Conservation (phyloP, 2,888 invertebrate species). For the Catocala sponsa region DNA sequence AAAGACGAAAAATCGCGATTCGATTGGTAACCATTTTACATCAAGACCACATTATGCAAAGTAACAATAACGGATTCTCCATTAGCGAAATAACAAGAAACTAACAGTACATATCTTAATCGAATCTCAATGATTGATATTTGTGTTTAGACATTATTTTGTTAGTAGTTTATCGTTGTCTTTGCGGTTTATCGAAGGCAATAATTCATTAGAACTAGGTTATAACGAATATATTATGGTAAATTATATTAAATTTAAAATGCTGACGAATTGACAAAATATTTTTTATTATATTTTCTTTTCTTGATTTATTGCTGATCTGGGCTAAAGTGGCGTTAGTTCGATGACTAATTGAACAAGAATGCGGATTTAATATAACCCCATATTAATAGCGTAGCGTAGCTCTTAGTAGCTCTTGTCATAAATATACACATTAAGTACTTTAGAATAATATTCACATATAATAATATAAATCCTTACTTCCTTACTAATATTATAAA, state of each 20-base stretch:
- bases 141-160: conserved; percentile 11
- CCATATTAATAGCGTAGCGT: too few relatives aligned
- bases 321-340: too few relatives aligned
- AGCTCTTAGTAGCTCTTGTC: too few relatives aligned
- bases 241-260: neutral
- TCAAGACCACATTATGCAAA: conserved; percentile 12
- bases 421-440: too few relatives aligned
- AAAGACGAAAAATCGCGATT: neutral
- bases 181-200: conserved; percentile 4
- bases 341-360: too few relatives aligned
- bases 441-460: too few relatives aligned
- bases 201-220: conserved; percentile 8
- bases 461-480: too few relatives aligned
- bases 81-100: conserved; percentile 13
- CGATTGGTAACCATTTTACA: conserved; percentile 6
- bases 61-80: conserved; percentile 12
- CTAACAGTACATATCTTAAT: conserved; percentile 24
- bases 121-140: conserved; percentile 15
- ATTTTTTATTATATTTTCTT: neutral
- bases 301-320: neutral
- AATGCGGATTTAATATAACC: too few relatives aligned
- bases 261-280: neutral
- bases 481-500: too few relatives aligned
- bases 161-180: conserved; percentile 12
- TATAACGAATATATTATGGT: neutral